phyloP scores from a whole-genome alignment of 1,140 invertebrate species.

The Contarinia nasturtii region DNA sequence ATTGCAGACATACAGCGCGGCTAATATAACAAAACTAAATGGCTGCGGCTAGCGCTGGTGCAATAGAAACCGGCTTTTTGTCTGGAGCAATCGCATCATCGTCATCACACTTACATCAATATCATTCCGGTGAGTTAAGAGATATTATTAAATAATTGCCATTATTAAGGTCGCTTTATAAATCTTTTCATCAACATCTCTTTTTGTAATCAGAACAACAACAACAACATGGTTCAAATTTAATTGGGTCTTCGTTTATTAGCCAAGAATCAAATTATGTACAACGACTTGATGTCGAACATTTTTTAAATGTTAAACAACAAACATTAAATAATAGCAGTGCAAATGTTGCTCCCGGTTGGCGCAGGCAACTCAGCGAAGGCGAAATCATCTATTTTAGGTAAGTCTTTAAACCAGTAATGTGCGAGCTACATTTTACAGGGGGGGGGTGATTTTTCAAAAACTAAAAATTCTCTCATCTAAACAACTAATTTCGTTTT shows the following conservation, averaged over 20 bases:
- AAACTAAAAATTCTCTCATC: no score
- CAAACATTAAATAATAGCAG: background rate
- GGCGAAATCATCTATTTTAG: conserved; percentile 24
- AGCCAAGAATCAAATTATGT: no score
- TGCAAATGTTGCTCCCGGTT: conserved; percentile 23
- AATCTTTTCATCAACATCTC: no score
- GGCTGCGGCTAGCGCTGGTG: conserved; percentile 1
- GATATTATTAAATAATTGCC: no score
- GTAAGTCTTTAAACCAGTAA: conserved; percentile 14
- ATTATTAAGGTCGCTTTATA: no score
- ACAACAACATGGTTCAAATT: background rate
- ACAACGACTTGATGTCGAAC: no score
- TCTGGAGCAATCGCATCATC: background rate
- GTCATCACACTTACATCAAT: background rate
- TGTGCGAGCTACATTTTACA: no score
- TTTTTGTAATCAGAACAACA: background rate
- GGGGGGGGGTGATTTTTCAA: no score
- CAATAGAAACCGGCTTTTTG: background rate
- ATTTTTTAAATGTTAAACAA: no score
- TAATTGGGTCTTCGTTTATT: no score
- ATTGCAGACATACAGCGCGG: background rate
- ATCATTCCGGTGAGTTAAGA: background rate
- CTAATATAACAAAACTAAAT: background rate
- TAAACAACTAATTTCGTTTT: no score
- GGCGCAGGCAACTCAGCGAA: conserved; percentile 19